Evolutionary conservation across 2,888 invertebrate species (phyloP).

Genomic region (Caenorhabditis angaria): DNA sequence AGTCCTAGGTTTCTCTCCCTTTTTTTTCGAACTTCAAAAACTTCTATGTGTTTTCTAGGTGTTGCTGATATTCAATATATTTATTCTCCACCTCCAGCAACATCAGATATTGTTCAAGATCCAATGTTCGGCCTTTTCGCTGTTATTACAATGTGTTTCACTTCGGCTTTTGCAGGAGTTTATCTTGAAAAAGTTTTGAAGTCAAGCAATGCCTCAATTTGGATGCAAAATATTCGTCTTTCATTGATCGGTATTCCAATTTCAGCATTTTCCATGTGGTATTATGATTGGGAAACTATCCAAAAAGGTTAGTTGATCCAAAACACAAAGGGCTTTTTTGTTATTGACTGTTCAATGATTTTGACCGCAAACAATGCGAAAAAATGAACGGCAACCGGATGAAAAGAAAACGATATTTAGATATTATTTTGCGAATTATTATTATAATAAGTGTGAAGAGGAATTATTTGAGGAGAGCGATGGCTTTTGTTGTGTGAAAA

Average conservation of each 20-base stretch:
- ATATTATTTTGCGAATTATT: no score
- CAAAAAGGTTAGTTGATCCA: slow-evolving; percentile 46
- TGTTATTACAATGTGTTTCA: slow-evolving; percentile 70
- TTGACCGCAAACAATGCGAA: neutral
- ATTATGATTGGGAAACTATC: slow-evolving; percentile 66
- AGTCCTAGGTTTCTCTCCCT: slow-evolving; percentile 70
- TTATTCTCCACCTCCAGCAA: slow-evolving; percentile 62
- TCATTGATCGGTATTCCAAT: slow-evolving; percentile 90
- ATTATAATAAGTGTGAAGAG: neutral
- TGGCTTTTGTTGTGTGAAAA: neutral
- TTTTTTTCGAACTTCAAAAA: no score
- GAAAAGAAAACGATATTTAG: neutral
- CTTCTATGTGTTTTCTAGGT: slow-evolving; percentile 24
- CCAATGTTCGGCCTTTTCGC: slow-evolving; percentile 63
- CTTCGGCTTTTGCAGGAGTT: slow-evolving; percentile 79
- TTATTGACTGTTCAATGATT: neutral
- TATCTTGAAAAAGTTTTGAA: slow-evolving; percentile 98
- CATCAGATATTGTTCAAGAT: slow-evolving; percentile 54
- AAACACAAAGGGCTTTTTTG: neutral
- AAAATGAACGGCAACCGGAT: neutral
- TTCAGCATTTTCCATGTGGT: slow-evolving; percentile 77
- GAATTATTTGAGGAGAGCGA: neutral
- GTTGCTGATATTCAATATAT: slow-evolving; percentile 65
- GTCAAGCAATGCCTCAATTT: slow-evolving; percentile 80
- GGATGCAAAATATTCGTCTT: slow-evolving; percentile 97